Evolutionary conservation across 1,140 invertebrate genomes (phyloP).

Genomic region (Medauroidea extradentata): DNA sequence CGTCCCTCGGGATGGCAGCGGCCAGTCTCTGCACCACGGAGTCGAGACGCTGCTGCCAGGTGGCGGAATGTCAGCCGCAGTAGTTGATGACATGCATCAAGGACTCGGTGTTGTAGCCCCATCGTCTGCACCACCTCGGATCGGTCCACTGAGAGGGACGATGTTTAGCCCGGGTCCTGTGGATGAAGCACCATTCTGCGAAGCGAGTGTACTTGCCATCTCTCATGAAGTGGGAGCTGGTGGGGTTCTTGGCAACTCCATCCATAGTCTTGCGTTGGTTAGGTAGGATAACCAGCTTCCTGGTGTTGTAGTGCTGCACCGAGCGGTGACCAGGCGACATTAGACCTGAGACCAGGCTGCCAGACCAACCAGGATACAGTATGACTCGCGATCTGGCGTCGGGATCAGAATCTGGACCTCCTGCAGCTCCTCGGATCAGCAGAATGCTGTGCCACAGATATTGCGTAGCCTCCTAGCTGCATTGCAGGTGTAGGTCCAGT

Average conservation of each 20-base stretch:
- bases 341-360: constrained; percentile 4
- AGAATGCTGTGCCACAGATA: constrained; percentile 15
- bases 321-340: constrained; percentile 8
- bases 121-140: constrained; percentile 26
- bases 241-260: neutral
- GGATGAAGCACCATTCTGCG: constrained; percentile 41
- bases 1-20: constrained; percentile 9
- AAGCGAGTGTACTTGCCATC: constrained; percentile 30
- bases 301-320: constrained; percentile 8
- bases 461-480: constrained; percentile 7
- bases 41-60: constrained; percentile 15
- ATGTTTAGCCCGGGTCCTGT: constrained; percentile 36
- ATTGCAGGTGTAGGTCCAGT: constrained; percentile 22
- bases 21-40: constrained; percentile 11
- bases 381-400: neutral
- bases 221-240: constrained; percentile 29
- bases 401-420: constrained; percentile 7
- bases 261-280: constrained; percentile 28
- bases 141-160: constrained; percentile 32
- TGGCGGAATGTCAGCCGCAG: constrained; percentile 22
- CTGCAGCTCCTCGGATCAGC: neutral
- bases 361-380: constrained; percentile 7
- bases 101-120: constrained; percentile 23
- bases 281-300: neutral
- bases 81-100: constrained; percentile 35